phyloP scores from a whole-genome alignment of 2,113 vertebrate species.

The Lycocorax pyrrhopterus region DNA sequence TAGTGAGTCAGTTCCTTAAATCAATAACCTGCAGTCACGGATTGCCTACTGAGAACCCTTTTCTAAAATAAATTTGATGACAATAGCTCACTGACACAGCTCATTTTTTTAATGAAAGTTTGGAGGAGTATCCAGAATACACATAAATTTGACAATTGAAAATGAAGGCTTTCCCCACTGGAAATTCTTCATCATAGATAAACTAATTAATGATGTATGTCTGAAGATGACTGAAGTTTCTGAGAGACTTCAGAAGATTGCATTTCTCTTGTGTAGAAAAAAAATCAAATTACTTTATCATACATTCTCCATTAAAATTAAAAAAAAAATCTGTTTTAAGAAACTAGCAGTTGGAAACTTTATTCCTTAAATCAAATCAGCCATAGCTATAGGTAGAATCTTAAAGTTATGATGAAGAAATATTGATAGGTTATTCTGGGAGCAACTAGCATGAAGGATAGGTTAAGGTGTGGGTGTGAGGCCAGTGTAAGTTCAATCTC shows the following conservation, averaged over 20 bases:
- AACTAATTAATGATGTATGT: background rate
- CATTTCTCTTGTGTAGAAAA: background rate
- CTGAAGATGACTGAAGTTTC: background rate
- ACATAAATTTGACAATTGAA: background rate
- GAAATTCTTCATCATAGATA: background rate
- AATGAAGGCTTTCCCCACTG: background rate
- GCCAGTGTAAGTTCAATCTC: background rate
- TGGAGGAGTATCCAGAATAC: background rate
- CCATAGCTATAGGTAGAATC: background rate
- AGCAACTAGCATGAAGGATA: background rate
- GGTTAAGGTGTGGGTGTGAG: background rate
- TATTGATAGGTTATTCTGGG: background rate
- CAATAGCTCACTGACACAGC: background rate
- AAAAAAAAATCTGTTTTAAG: background rate
- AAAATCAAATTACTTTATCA: background rate
- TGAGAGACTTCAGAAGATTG: background rate
- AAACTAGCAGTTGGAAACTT: background rate
- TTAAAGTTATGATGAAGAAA: background rate
- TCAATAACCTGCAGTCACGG: background rate
- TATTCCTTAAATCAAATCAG: background rate
- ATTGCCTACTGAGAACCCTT: background rate
- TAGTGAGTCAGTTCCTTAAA: background rate
- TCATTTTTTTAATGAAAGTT: background rate
- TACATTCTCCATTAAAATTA: background rate
- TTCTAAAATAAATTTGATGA: background rate